phyloP scores from a whole-genome alignment of 2,888 invertebrate species.

The Harpagoxenus sublaevis region DNA sequence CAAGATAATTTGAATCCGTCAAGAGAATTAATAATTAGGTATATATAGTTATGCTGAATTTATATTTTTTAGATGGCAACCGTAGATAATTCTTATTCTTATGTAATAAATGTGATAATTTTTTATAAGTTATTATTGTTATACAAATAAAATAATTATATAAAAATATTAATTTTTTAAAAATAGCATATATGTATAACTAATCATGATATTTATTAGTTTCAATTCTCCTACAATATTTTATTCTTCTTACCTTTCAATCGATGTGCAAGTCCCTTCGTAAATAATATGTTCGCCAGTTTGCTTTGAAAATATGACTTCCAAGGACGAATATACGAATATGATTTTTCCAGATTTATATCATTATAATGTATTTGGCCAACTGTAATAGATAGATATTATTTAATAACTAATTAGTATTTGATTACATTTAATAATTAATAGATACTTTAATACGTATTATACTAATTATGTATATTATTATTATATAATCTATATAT shows the following conservation, averaged over 20 bases:
- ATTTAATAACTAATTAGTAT: not conserved
- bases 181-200: not conserved
- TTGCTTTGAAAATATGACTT: conserved; percentile 93
- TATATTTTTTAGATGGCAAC: not conserved
- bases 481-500: not conserved
- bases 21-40: not conserved
- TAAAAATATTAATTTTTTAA: conserved; percentile 83
- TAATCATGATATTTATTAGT: not conserved
- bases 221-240: not conserved
- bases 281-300: conserved; percentile 92
- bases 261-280: conserved; percentile 89
- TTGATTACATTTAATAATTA: not conserved
- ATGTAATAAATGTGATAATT: not conserved
- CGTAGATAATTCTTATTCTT: not conserved
- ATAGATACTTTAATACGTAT: not conserved
- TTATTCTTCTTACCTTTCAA: conserved; percentile 86
- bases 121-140: not conserved
- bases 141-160: conserved; percentile 85
- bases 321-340: conserved; percentile 86
- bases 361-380: conserved; percentile 90
- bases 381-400: conserved; percentile 82
- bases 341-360: conserved; percentile 90
- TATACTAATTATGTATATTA: not conserved
- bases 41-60: not conserved
- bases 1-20: not conserved